Conservation (phyloP, 2,797 vertebrate genomes). For the Borostomias antarcticus region DNA sequence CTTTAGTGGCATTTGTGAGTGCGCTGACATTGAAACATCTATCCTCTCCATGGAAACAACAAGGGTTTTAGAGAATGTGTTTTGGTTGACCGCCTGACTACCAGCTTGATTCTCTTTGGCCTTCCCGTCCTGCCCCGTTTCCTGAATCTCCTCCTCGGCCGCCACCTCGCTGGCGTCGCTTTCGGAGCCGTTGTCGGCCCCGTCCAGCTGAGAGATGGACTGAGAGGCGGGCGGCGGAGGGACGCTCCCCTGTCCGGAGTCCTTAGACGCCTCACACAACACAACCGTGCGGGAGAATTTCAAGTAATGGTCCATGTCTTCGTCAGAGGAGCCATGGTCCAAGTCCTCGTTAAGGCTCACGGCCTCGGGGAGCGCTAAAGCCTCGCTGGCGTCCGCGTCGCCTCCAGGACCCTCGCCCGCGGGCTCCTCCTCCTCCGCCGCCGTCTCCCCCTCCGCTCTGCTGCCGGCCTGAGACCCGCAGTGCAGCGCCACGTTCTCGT, state of each 20-base stretch:
- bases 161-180: constrained; percentile 74
- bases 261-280: constrained; percentile 61
- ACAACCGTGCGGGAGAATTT: constrained; percentile 83
- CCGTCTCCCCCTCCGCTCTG: constrained; percentile 47
- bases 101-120: background rate
- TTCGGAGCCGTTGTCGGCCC: constrained; percentile 86
- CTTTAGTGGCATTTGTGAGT: constrained; percentile 34
- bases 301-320: constrained; percentile 74
- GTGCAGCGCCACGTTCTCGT: constrained; percentile 74
- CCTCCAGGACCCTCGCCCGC: background rate
- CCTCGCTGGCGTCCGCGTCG: constrained; percentile 1
- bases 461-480: constrained; percentile 56
- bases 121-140: constrained; percentile 19
- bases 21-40: constrained; percentile 43
- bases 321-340: constrained; percentile 65
- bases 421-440: background rate
- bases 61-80: constrained; percentile 58
- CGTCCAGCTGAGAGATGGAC: constrained; percentile 86
- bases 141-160: constrained; percentile 43
- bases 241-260: constrained; percentile 46
- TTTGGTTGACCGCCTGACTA: constrained; percentile 24
- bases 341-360: constrained; percentile 22
- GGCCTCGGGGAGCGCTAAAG: constrained; percentile 20
- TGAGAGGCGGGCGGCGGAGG: constrained; percentile 52
- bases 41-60: constrained; percentile 53